Evolutionary conservation across 2,888 invertebrate genomes (phyloP).

Genomic region (Dioctria rufipes): DNA sequence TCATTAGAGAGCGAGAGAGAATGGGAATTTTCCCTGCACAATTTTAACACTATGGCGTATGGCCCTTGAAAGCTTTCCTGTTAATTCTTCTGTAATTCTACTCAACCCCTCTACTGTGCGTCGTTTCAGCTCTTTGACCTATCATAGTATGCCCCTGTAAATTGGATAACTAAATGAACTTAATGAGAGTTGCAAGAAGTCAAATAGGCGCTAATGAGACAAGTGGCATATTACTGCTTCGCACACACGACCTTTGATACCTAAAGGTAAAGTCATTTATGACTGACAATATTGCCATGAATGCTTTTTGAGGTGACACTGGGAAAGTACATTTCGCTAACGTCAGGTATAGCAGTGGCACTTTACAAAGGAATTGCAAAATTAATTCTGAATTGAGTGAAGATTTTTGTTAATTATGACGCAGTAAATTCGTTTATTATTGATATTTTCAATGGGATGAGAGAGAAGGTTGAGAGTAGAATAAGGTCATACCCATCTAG

Average conservation of each 20-base stretch:
- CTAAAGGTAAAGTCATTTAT: constrained; percentile 23
- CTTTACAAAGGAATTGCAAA: too few species aligned
- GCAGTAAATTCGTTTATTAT: too few species aligned
- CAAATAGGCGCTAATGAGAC: constrained; percentile 47
- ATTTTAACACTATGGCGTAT: constrained; percentile 3
- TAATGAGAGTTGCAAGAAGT: constrained; percentile 45
- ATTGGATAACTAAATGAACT: constrained; percentile 47
- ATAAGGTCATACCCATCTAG: too few species aligned
- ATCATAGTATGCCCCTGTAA: neutral
- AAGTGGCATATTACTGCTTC: constrained; percentile 35
- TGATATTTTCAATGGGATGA: too few species aligned
- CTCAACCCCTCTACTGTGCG: constrained; percentile 24
- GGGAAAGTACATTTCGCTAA: too few species aligned
- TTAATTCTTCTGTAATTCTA: constrained; percentile 39
- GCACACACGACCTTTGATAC: constrained; percentile 28
- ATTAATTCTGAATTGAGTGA: too few species aligned
- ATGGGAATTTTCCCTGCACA: constrained; percentile 5
- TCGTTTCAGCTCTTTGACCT: constrained; percentile 36
- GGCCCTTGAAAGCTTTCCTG: constrained; percentile 21
- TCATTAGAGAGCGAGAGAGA: neutral
- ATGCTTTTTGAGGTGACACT: neutral
- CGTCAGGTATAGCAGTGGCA: too few species aligned
- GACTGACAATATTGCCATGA: constrained; percentile 11
- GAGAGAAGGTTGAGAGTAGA: too few species aligned
- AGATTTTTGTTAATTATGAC: too few species aligned